These are phyloP conservation scores for Rynchops niger DNA, from an alignment of 2,113 vertebrate genomes.

Conservation along the genomic window DNA sequence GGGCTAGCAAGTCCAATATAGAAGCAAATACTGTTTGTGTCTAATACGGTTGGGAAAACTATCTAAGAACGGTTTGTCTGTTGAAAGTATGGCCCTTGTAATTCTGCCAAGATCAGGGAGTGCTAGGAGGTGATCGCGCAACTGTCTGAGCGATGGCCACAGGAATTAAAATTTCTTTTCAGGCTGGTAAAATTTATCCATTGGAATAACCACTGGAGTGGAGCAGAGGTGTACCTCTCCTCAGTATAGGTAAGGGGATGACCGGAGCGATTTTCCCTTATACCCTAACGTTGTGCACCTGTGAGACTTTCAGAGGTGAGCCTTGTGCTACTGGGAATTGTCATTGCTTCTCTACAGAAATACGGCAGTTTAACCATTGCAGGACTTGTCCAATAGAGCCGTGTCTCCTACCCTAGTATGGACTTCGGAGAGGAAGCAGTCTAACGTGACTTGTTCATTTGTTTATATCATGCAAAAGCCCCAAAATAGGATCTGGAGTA, in stretches of 20 bases:
- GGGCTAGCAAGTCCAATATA: background rate
- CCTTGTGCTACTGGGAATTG: background rate
- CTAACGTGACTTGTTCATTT: background rate
- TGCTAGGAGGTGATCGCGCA: background rate
- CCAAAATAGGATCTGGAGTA: background rate
- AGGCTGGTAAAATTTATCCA: background rate
- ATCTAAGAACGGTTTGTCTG: background rate
- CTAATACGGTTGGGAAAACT: background rate
- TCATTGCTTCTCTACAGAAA: background rate
- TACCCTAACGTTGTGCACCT: fast-evolving
- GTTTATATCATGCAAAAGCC: background rate
- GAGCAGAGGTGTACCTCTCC: background rate
- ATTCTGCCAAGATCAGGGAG: background rate
- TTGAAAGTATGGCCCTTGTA: background rate
- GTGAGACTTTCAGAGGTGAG: background rate
- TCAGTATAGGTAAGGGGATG: background rate
- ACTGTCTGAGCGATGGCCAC: background rate
- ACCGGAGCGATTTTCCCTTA: background rate
- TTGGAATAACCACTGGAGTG: background rate
- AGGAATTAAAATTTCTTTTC: background rate
- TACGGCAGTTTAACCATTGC: background rate
- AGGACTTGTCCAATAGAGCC: background rate
- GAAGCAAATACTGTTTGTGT: background rate
- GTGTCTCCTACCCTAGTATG: fast-evolving
- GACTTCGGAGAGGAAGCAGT: background rate